Conservation (phyloP, 2,797 vertebrate species). For the Falco peregrinus region DNA sequence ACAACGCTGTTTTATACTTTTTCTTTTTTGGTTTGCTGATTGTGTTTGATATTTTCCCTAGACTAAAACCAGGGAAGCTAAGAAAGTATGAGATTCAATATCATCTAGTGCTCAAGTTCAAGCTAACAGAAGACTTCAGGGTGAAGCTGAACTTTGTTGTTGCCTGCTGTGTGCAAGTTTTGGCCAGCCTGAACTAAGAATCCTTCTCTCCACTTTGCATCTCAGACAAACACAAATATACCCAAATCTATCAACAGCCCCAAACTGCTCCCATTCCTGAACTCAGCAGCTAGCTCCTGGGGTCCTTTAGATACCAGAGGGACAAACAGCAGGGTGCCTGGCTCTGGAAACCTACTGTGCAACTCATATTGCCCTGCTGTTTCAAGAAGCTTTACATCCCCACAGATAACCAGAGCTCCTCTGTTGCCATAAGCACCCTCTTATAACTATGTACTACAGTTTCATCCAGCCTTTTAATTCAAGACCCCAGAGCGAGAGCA, state of each 20-base stretch:
- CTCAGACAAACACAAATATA: background rate
- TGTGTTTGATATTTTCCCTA: background rate
- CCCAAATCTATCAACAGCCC: fast-evolving
- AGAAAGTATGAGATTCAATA: background rate
- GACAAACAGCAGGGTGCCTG: fast-evolving
- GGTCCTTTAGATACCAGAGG: background rate
- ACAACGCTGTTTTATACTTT: background rate
- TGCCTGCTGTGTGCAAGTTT: background rate
- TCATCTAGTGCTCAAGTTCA: background rate
- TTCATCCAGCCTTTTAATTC: background rate
- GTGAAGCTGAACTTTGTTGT: background rate
- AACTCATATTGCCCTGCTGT: background rate
- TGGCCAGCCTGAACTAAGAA: background rate
- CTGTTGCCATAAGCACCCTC: background rate
- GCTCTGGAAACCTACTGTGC: background rate
- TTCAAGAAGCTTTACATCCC: background rate
- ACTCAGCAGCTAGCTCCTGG: background rate
- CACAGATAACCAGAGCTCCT: background rate
- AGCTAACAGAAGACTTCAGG: background rate
- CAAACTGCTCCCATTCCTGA: background rate
- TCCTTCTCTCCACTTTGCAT: background rate
- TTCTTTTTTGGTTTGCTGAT: background rate
- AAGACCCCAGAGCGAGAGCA: background rate
- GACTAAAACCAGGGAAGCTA: background rate
- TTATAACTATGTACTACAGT: background rate